Evolutionary conservation across 2,113 vertebrate genomes (phyloP).

Genomic region (Rhodinocichla rosea): DNA sequence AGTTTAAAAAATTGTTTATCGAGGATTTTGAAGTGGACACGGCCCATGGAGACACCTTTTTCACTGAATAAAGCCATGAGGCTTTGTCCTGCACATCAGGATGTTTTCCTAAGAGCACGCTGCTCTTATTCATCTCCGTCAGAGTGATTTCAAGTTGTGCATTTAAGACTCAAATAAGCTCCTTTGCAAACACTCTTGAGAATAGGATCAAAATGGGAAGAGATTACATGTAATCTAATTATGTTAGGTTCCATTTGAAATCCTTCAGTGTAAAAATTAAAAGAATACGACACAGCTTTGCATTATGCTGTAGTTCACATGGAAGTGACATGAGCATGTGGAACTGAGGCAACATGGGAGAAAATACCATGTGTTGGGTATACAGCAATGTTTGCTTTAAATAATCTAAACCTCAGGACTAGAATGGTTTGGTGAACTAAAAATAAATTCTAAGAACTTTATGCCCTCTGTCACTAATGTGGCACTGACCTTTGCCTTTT

Average conservation of each 20-base stretch:
- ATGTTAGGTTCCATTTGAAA: slow-evolving; percentile 46
- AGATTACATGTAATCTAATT: slow-evolving; percentile 66
- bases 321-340: neutral
- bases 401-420: neutral
- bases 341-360: neutral
- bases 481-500: neutral
- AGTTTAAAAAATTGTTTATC: neutral
- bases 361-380: neutral
- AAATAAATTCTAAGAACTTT: slow-evolving; percentile 49
- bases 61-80: neutral
- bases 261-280: slow-evolving; percentile 53
- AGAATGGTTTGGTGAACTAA: slow-evolving; percentile 12
- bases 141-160: slow-evolving; percentile 43
- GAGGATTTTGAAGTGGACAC: neutral
- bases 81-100: neutral
- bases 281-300: slow-evolving; percentile 17
- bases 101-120: neutral
- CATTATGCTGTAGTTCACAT: neutral
- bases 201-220: slow-evolving; percentile 62
- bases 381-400: neutral
- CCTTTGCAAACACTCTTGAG: slow-evolving; percentile 57
- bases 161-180: slow-evolving; percentile 57
- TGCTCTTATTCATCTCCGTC: neutral
- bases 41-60: neutral
- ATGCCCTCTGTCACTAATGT: neutral